Percentiles rank a stretch among this genome's conserved stretches.
Conservation (phyloP, 2,888 invertebrate genomes). For the Bellardia pandia region DNA sequence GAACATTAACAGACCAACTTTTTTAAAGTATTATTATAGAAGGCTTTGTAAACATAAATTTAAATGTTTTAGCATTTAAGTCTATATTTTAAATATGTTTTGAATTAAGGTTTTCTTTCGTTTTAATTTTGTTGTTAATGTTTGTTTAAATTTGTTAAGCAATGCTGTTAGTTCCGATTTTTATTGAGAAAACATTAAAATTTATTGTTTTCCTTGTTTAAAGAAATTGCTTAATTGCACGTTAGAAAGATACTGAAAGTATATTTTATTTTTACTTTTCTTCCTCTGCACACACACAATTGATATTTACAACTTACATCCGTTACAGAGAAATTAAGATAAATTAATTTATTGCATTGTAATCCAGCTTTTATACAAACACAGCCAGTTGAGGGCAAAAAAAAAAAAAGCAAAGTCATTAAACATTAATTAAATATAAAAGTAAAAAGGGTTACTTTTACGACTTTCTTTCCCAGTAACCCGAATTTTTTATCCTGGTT, state of each 20-base stretch:
- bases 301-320: slow-evolving; percentile 6
- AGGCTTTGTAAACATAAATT: background rate
- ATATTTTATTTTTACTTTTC: background rate
- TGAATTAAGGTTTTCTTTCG: background rate
- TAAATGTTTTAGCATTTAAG: no score
- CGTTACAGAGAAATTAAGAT: background rate
- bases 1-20: background rate
- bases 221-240: background rate
- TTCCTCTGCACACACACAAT: background rate
- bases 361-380: background rate
- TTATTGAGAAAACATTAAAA: background rate
- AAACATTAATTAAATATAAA: no score
- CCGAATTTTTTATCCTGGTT: no score
- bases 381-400: background rate
- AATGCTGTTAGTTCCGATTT: background rate
- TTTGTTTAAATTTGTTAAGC: background rate
- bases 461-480: no score
- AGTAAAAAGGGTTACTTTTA: no score
- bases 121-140: background rate
- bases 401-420: background rate
- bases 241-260: background rate
- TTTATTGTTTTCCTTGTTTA: background rate
- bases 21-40: background rate
- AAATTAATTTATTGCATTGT: slow-evolving; percentile 27
- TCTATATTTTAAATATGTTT: no score